phyloP scores from a whole-genome alignment of 2,888 invertebrate genomes.

The Agrochola lota region DNA sequence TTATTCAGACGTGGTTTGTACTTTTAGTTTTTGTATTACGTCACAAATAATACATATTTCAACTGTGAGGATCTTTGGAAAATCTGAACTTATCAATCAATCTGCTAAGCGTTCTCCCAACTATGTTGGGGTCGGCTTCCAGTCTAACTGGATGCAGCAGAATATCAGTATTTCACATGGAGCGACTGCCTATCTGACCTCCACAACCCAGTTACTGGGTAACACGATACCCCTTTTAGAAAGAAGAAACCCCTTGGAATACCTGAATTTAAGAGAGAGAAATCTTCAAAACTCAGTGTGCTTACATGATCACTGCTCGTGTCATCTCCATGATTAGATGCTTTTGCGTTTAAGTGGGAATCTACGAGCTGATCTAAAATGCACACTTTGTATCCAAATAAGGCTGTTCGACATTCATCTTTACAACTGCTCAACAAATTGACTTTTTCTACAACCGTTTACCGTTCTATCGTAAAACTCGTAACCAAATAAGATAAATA shows the following conservation, averaged over 20 bases:
- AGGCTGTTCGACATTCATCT: not conserved
- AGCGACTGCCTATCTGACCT: too few relatives aligned
- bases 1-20: not conserved
- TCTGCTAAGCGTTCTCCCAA: too few relatives aligned
- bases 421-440: not conserved
- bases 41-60: not conserved
- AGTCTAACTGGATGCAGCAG: too few relatives aligned
- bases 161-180: too few relatives aligned
- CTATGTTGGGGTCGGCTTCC: too few relatives aligned
- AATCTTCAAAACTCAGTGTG: too few relatives aligned
- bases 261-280: too few relatives aligned
- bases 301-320: too few relatives aligned
- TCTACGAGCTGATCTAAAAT: not conserved
- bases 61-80: not conserved
- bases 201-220: too few relatives aligned
- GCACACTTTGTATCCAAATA: not conserved
- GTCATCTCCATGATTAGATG: too few relatives aligned
- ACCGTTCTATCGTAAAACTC: constrained; percentile 6
- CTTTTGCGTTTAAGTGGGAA: not conserved
- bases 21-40: not conserved
- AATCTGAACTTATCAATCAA: not conserved
- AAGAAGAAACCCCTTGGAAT: too few relatives aligned
- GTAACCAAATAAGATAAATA: constrained; percentile 19
- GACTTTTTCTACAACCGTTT: constrained; percentile 1
- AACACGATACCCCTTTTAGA: too few relatives aligned